These are phyloP conservation scores for Tortricodes alternella DNA, from an alignment of 2,888 invertebrate species.

Conservation along the genomic window DNA sequence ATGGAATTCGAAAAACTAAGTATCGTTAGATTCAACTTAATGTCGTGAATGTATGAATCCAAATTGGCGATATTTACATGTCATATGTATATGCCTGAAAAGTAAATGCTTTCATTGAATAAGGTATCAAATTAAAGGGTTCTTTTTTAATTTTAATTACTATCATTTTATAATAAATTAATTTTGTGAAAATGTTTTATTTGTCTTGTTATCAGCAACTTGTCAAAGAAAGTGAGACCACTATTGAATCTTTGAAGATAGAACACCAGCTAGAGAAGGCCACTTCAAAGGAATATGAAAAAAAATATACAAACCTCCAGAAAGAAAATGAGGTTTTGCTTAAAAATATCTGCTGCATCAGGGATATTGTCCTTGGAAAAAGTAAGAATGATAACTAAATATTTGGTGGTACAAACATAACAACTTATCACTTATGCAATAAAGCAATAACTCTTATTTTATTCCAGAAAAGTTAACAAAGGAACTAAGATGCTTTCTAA, in stretches of 20 bases:
- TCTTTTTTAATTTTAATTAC: too few relatives aligned
- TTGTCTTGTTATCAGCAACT: constrained; percentile 46
- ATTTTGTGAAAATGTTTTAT: background rate
- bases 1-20: too few relatives aligned
- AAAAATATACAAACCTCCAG: constrained; percentile 37
- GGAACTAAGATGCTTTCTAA: constrained; percentile 38
- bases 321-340: constrained; percentile 46
- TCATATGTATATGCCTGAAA: too few relatives aligned
- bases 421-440: too few relatives aligned
- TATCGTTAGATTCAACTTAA: too few relatives aligned
- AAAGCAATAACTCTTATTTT: too few relatives aligned
- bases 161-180: background rate
- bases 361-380: constrained; percentile 46
- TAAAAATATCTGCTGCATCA: constrained; percentile 43
- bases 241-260: constrained; percentile 45
- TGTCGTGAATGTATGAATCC: too few relatives aligned
- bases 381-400: constrained; percentile 45
- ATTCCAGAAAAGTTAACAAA: constrained; percentile 49
- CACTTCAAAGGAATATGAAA: constrained; percentile 38
- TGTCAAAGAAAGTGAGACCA: constrained; percentile 48
- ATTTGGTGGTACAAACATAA: background rate
- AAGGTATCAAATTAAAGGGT: too few relatives aligned
- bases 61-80: too few relatives aligned
- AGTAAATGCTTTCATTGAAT: too few relatives aligned
- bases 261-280: constrained; percentile 47